Evolutionary conservation across 2,797 vertebrate genomes (phyloP), one percentile per base, ranked within the genome.

Genomic region (Ceryle rudis): DNA sequence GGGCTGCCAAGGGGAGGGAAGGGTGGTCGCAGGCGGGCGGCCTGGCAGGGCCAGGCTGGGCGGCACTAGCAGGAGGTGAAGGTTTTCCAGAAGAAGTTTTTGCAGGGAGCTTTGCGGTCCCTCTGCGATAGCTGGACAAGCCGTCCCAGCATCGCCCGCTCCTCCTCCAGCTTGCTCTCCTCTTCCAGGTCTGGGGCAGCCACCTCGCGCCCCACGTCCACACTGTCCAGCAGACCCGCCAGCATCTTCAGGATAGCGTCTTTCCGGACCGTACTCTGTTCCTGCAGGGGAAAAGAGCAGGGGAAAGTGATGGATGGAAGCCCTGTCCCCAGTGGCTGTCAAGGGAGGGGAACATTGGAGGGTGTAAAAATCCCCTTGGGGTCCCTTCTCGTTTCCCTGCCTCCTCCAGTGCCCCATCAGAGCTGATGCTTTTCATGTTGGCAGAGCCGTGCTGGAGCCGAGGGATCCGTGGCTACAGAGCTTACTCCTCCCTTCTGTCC

Each of bases 51-150:
- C 35, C 42, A 20, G 51, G 62, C 66, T 20, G 10, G 81, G 80
- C 61, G 83, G 62, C 86, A 55, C 98, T 99, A 99, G 97, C 99
- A 99, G 72, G 99, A 98, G 41, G 99, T 99, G 98, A 99, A 99
- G 22, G 99, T 99, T 98, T 99, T 99, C 99, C 99, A 99, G 98
- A 99, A 99, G 98, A 99, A 99, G 97, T 99, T 99, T 97, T 99
- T 99, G 97, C 99, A 99, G 47, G 99, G 98, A 5, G 98, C 98
- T 98, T 99, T 99, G 96, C 99, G 99, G 91, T 99, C 98, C 31
- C 99, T 97, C 96, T 98, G 98, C 3, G 98, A 98, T 86, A 99
- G 97, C 42, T 98, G 98, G 22, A 98, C 97, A 0, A 93, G 61
- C 25, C 26, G 66, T 11, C 90, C 94, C 72, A 94, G 62, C 47